Percentiles rank a stretch among this genome's conserved stretches.
These are phyloP conservation scores for Dermochelys coriacea DNA, from an alignment of 2,797 vertebrate genomes.

Conservation along the genomic window DNA sequence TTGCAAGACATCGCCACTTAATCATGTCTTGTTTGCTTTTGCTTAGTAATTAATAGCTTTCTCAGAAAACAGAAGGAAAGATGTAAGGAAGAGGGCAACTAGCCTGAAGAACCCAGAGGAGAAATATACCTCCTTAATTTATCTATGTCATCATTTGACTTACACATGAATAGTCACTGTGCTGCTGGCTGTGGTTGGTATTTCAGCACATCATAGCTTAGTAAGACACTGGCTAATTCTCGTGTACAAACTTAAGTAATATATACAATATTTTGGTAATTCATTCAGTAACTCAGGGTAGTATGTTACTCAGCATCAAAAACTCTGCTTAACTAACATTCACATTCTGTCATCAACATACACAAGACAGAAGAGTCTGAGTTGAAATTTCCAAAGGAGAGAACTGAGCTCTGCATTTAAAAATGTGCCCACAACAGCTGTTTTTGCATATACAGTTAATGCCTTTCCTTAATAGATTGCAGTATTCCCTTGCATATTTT, in stretches of 20 bases:
- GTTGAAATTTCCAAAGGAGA: neutral
- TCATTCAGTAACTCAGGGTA: neutral
- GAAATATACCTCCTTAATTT: neutral
- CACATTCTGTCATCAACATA: neutral
- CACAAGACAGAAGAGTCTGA: neutral
- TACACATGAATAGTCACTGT: neutral
- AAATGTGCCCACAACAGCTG: neutral
- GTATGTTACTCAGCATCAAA: neutral
- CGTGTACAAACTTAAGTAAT: neutral
- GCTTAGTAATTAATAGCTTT: neutral
- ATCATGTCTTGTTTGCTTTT: neutral
- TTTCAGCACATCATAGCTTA: neutral
- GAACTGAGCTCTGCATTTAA: neutral
- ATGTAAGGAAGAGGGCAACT: neutral
- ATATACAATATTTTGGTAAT: neutral
- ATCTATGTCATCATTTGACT: accelerated
- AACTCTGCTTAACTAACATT: neutral
- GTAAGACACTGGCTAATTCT: neutral
- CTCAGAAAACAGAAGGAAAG: neutral
- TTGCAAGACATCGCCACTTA: neutral
- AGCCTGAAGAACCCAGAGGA: neutral
- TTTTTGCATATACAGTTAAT: neutral
- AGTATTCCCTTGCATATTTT: neutral
- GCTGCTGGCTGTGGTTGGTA: neutral
- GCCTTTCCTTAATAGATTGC: neutral